phyloP scores from a whole-genome alignment of 2,113 vertebrate species.

The Chaetodon trifascialis region DNA sequence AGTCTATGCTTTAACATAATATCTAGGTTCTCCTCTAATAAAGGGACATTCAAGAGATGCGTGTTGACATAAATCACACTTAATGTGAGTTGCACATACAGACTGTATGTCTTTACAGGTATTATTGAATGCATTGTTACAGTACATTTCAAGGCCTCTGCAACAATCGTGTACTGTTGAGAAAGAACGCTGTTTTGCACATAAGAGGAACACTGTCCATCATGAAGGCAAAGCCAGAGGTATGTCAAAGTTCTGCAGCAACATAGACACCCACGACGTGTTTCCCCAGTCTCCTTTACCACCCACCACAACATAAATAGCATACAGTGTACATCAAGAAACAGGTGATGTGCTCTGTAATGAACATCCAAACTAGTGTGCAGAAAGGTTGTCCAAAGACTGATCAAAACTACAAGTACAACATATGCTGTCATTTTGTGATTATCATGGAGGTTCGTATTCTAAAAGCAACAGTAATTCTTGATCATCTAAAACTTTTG shows the following conservation, averaged over 20 bases:
- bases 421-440: conserved; percentile 33
- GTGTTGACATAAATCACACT: conserved; percentile 46
- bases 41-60: conserved; percentile 62
- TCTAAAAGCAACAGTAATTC: conserved; percentile 51
- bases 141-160: conserved; percentile 70
- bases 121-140: conserved; percentile 43
- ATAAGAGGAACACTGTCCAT: conserved; percentile 30
- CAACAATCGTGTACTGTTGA: conserved; percentile 51
- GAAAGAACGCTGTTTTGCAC: conserved; percentile 56
- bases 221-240: conserved; percentile 63
- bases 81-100: conserved; percentile 27
- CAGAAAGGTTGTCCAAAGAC: conserved; percentile 38
- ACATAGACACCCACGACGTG: conserved; percentile 30
- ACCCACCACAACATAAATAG: conserved; percentile 58
- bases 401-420: conserved; percentile 33
- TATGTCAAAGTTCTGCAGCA: conserved; percentile 54
- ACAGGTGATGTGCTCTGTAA: conserved; percentile 41
- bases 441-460: conserved; percentile 15
- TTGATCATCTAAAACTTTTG: conserved; percentile 21
- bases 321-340: conserved; percentile 42
- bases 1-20: conserved; percentile 26
- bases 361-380: conserved; percentile 36
- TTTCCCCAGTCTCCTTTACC: conserved; percentile 30
- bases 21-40: conserved; percentile 35
- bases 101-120: conserved; percentile 44